A percentile compares a stretch with the other conserved stretches of the same genome.
Conservation (phyloP, 1,140 invertebrate species). For the Drosophila grimshawi region DNA sequence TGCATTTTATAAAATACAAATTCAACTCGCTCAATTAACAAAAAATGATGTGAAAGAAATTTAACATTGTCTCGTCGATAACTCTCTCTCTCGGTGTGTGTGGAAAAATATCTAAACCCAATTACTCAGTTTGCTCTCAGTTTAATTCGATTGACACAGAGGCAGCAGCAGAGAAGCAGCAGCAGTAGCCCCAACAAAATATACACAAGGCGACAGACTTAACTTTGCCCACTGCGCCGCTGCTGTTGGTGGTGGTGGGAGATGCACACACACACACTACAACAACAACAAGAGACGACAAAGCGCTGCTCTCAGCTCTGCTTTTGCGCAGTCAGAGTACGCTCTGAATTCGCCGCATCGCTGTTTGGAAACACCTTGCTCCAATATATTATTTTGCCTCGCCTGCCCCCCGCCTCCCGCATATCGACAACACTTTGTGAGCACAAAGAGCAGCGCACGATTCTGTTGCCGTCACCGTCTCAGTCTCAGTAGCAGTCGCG, state of each 20-base stretch:
- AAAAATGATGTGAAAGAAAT: slow-evolving; percentile 61
- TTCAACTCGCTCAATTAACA: slow-evolving; percentile 38
- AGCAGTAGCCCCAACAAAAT: slow-evolving; percentile 55
- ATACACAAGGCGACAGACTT: slow-evolving; percentile 61
- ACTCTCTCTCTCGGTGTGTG: slow-evolving; percentile 36
- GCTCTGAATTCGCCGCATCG: slow-evolving; percentile 59
- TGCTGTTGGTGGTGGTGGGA: slow-evolving; percentile 62
- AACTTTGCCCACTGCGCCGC: slow-evolving; percentile 46
- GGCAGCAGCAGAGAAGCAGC: slow-evolving; percentile 35
- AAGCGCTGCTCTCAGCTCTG: slow-evolving; percentile 48
- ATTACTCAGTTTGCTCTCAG: slow-evolving; percentile 73
- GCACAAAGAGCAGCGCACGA: slow-evolving; percentile 34
- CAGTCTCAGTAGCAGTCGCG: slow-evolving; percentile 74
- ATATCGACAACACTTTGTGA: slow-evolving; percentile 28
- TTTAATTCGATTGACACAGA: slow-evolving; percentile 68
- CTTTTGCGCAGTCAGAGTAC: slow-evolving; percentile 68
- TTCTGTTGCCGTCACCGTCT: slow-evolving; percentile 30
- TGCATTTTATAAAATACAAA: slow-evolving; percentile 23
- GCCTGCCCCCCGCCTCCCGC: slow-evolving; percentile 20
- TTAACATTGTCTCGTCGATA: slow-evolving; percentile 49
- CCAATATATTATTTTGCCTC: slow-evolving; percentile 65
- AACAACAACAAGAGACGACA: slow-evolving; percentile 8
- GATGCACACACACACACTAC: slow-evolving; percentile 32
- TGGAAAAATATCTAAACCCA: slow-evolving; percentile 81
- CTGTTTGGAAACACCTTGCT: not conserved